Evolutionary conservation across 2,113 vertebrate genomes (phyloP).

Genomic region (Mesitornis unicolor): DNA sequence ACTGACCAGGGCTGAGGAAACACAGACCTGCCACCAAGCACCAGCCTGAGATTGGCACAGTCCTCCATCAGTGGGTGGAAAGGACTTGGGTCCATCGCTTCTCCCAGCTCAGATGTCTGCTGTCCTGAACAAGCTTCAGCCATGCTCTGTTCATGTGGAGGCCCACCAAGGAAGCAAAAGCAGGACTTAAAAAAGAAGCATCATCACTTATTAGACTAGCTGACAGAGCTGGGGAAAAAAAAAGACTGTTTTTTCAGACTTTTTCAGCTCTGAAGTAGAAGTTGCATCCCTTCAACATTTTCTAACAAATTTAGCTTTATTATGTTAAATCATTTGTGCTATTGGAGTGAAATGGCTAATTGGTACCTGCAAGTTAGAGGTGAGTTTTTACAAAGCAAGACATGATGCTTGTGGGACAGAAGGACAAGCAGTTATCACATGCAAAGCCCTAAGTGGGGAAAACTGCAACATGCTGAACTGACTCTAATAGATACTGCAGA

Average conservation of each 20-base stretch:
- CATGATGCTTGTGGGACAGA: not conserved
- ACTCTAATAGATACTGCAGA: not conserved
- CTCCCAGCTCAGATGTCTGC: not conserved
- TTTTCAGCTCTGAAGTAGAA: not conserved
- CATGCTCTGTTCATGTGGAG: not conserved
- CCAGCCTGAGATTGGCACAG: rapidly evolving
- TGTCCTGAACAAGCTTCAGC: not conserved
- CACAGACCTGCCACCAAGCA: not conserved
- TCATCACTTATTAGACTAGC: not conserved
- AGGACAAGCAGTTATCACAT: not conserved
- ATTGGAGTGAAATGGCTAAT: not conserved
- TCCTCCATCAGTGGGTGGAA: not conserved
- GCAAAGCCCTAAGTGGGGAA: not conserved
- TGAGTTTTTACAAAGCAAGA: not conserved
- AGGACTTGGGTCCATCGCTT: not conserved
- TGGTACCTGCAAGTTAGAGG: not conserved
- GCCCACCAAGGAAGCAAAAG: not conserved
- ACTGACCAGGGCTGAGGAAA: not conserved
- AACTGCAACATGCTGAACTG: not conserved
- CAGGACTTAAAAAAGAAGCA: not conserved
- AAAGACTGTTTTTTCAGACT: not conserved
- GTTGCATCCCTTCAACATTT: not conserved
- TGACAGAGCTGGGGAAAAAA: not conserved
- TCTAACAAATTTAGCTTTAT: not conserved
- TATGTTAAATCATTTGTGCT: not conserved